A percentile compares a stretch with the other conserved stretches of the same genome.
Evolutionary conservation across 2,888 invertebrate species (phyloP).

Genomic region (Polydrusus pterygomalis): DNA sequence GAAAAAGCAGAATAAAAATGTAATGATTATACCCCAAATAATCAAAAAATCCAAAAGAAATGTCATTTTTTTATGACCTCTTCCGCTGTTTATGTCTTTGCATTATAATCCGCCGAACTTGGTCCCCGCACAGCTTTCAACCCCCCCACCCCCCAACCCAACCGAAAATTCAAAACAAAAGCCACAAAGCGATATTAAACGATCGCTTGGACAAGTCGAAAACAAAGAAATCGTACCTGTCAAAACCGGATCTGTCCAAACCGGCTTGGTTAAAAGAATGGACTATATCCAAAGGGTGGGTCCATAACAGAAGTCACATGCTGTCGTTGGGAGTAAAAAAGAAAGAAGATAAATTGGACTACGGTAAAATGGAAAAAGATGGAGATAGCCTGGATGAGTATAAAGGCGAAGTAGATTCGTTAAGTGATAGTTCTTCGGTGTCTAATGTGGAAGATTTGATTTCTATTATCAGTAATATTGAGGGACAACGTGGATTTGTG

Average conservation of each 20-base stretch:
- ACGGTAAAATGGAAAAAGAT: slow-evolving; percentile 23
- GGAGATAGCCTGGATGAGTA: slow-evolving; percentile 23
- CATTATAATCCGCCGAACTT: slow-evolving; percentile 65
- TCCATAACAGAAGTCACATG: slow-evolving; percentile 69
- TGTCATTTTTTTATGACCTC: slow-evolving; percentile 51
- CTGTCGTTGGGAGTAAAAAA: slow-evolving; percentile 56
- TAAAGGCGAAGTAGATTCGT: slow-evolving; percentile 25
- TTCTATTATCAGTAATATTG: slow-evolving; percentile 60
- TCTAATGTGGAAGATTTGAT: slow-evolving; percentile 69
- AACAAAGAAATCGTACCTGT: slow-evolving; percentile 35
- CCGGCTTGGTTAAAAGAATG: slow-evolving; percentile 71
- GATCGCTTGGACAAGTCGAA: slow-evolving; percentile 56
- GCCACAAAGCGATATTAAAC: slow-evolving; percentile 54
- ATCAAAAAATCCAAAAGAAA: slow-evolving; percentile 25
- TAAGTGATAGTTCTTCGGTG: slow-evolving; percentile 62
- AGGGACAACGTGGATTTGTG: slow-evolving; percentile 18
- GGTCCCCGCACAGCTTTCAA: slow-evolving; percentile 63
- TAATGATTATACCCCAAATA: not conserved
- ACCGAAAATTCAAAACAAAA: slow-evolving; percentile 10
- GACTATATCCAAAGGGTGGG: slow-evolving; percentile 72
- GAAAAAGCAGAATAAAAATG: too few species aligned
- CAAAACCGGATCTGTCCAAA: slow-evolving; percentile 35
- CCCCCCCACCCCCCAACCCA: slow-evolving; percentile 32
- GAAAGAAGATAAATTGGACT: slow-evolving; percentile 24
- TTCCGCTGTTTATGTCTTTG: slow-evolving; percentile 67